Evolutionary conservation across 1,140 invertebrate species (phyloP), one percentile per base, ranked within the genome.

Genomic region (Philotrypesis tridentata): DNA sequence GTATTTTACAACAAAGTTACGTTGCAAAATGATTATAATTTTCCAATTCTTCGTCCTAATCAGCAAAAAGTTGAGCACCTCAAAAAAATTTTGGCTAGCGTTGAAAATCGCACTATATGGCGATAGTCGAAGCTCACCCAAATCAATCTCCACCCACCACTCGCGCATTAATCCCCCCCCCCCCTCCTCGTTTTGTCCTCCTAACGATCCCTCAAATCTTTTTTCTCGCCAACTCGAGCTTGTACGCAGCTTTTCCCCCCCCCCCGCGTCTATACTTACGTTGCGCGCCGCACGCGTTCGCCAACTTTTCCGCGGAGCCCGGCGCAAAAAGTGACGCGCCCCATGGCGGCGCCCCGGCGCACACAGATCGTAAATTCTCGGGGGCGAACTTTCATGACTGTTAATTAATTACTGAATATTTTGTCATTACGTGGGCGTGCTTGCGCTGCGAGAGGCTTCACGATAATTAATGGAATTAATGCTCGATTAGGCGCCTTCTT

Each of bases 401-500:
- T 82, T 82, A 82, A 82, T 82, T 82, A 82, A 82, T 82, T 75
- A 76, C 73, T 8, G 63, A 76, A 82, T 82, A 82, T 82, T 81
- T 81, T 82, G 73, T 82, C 80, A 76, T 71, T 75, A 75, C 72
- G 40, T 14, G 27, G 23, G 21, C n/a, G 43, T 5, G 31, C 29
- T 2, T 21, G 6, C n/a, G 33, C 21, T 27, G 23, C 2, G 21
- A 9, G n/a, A n/a, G 17, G 25, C 6, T 8, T 25, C 0, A 21
- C 25, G 60, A 76, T 78, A 73, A 83, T 83, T 83, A 83, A 83
- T 83, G 74, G 74, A 79, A 79, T 83, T 78, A 79, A 79, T 68
- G 82, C 75, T 79, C 82, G 76, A 79, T 78, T 74, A 81, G 74
- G 60, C 60, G 25, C 80, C 61, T 83, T 43, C 74, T 63, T 70